These are phyloP conservation scores for Lytechinus pictus DNA, from an alignment of 35 echinoderm and acorn worm genomes.

Conservation along the genomic window DNA sequence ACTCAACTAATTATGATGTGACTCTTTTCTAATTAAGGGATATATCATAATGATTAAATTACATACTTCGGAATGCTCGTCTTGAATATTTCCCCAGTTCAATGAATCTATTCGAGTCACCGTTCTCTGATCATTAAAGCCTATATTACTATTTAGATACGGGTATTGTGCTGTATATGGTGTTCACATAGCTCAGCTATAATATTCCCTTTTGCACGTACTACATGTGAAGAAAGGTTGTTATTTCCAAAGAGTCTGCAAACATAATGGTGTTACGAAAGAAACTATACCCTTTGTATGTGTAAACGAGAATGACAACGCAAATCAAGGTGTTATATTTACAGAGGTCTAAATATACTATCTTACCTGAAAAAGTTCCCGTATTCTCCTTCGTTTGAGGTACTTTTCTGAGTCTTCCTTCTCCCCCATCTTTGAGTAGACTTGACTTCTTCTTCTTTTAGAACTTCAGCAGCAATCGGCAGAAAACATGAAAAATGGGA, in stretches of 20 bases:
- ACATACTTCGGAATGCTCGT: too few relatives aligned
- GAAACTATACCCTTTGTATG: neutral
- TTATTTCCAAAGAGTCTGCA: neutral
- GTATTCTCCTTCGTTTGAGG: slow-evolving; percentile 73
- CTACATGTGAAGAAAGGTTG: neutral
- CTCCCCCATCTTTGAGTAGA: slow-evolving; percentile 48
- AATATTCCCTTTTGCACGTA: neutral
- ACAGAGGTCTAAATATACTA: too few relatives aligned
- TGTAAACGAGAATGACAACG: neutral
- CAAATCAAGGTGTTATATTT: neutral
- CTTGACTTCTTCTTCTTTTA: neutral
- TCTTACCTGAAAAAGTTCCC: slow-evolving; percentile 80
- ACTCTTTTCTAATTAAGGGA: too few relatives aligned
- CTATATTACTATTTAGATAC: too few relatives aligned
- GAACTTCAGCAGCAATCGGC: neutral
- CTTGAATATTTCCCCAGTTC: too few relatives aligned
- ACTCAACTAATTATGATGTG: too few relatives aligned
- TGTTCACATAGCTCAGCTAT: neutral
- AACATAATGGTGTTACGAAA: neutral
- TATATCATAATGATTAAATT: too few relatives aligned
- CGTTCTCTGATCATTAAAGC: too few relatives aligned
- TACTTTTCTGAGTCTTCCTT: slow-evolving; percentile 77
- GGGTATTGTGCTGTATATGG: too few relatives aligned
- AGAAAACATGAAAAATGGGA: neutral
- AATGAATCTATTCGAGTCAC: too few relatives aligned